A percentile compares a stretch with the other conserved stretches of the same genome.
Evolutionary conservation across 2,888 invertebrate species (phyloP).

Genomic region (Eucera pruinosa): DNA sequence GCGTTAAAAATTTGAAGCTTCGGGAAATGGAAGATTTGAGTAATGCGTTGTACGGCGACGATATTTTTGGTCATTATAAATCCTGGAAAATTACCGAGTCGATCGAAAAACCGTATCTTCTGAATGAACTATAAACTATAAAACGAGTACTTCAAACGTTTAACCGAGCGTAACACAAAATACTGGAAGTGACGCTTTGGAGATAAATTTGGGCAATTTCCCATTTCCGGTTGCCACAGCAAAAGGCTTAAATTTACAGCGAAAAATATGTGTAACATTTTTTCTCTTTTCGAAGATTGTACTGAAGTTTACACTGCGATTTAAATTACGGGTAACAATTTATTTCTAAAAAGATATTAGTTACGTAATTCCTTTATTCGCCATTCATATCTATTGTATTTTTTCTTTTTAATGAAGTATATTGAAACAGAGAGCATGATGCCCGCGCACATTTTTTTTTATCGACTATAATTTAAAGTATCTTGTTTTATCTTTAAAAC

Average conservation of each 20-base stretch:
- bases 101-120: too few relatives aligned
- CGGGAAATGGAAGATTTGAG: too few relatives aligned
- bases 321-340: constrained; percentile 2
- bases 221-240: constrained; percentile 6
- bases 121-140: too few relatives aligned
- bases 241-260: constrained; percentile 15
- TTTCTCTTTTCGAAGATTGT: background rate
- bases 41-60: too few relatives aligned
- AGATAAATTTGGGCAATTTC: background rate
- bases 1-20: too few relatives aligned
- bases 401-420: constrained; percentile 1
- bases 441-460: constrained; percentile 5
- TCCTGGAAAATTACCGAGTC: too few relatives aligned
- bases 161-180: background rate
- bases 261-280: background rate
- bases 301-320: background rate
- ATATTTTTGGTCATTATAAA: too few relatives aligned
- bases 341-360: constrained; percentile 2
- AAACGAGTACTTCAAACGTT: constrained; percentile 21
- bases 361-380: too few relatives aligned
- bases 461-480: too few relatives aligned
- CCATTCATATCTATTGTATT: too few relatives aligned
- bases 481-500: constrained; percentile 15
- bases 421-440: too few relatives aligned
- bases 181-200: background rate